A percentile compares a stretch with the other conserved stretches of the same genome.
phyloP scores from a whole-genome alignment of 1,140 invertebrate species.

The Solenopsis invicta region DNA sequence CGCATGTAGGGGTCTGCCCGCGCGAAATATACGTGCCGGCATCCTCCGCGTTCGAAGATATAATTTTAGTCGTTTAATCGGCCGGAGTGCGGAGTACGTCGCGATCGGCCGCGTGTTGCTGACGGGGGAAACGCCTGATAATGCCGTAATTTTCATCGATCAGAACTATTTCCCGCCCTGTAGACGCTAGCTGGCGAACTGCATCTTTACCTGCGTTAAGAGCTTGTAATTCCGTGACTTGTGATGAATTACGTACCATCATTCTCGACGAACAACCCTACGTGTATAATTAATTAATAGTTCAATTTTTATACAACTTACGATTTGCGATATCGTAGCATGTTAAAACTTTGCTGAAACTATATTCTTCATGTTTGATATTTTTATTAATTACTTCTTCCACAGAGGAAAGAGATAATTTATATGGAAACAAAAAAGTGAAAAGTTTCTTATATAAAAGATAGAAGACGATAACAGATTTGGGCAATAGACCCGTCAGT shows the following conservation, averaged over 20 bases:
- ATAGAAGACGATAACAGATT: neutral
- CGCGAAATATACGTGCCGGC: slow-evolving; percentile 56
- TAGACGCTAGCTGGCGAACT: neutral
- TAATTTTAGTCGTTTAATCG: slow-evolving; percentile 60
- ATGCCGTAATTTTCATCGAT: slow-evolving; percentile 53
- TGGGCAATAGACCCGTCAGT: neutral
- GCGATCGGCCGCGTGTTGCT: slow-evolving; percentile 58
- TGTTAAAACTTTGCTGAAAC: neutral
- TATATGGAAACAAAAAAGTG: too few relatives aligned
- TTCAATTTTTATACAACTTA: neutral
- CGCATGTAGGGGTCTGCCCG: slow-evolving; percentile 42
- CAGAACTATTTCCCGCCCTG: slow-evolving; percentile 19
- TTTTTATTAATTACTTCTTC: neutral
- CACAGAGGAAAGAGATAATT: neutral
- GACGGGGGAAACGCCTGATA: slow-evolving; percentile 20
- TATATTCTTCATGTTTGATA: neutral
- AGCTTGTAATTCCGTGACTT: neutral
- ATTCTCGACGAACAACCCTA: neutral
- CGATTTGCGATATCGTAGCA: neutral
- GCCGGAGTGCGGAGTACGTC: slow-evolving; percentile 13
- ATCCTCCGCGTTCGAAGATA: slow-evolving; percentile 49
- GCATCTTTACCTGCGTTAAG: neutral
- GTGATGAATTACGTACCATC: neutral
- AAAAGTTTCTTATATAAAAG: neutral
- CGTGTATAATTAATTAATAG: neutral